Percentiles rank a stretch among this genome's conserved stretches.
Conservation (phyloP, 2,113 vertebrate species). For the Thamnophis sirtalis region DNA sequence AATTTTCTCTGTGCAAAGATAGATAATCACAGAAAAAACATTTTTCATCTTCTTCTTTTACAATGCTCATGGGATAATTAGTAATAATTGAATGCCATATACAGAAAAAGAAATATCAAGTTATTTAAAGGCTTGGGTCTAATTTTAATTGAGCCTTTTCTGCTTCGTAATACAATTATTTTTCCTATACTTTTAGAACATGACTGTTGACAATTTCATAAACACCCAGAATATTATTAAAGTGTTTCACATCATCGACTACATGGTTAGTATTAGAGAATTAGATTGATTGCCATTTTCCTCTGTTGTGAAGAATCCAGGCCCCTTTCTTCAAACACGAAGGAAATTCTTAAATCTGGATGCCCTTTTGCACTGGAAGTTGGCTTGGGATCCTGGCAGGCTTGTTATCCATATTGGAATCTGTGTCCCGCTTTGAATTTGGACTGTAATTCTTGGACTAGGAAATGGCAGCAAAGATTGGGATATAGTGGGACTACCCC, state of each 20-base stretch:
- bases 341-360: neutral
- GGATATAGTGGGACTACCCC: neutral
- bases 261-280: neutral
- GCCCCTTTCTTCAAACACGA: neutral
- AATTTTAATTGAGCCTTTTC: constrained; percentile 18
- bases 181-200: neutral
- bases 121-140: neutral
- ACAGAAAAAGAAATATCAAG: neutral
- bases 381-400: neutral
- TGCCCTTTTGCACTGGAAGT: neutral
- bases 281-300: neutral
- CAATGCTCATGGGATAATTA: neutral
- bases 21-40: neutral
- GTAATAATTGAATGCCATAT: neutral
- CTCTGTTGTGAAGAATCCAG: neutral
- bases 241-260: neutral
- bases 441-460: neutral
- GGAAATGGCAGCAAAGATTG: neutral
- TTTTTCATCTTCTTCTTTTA: neutral
- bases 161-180: neutral
- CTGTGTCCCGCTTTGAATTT: neutral
- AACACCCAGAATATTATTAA: neutral
- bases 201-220: neutral
- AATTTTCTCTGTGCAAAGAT: neutral
- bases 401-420: neutral